A percentile compares a stretch with the other conserved stretches of the same genome.
phyloP scores from a whole-genome alignment of 2,888 invertebrate genomes.

The Heliconius aoede region DNA sequence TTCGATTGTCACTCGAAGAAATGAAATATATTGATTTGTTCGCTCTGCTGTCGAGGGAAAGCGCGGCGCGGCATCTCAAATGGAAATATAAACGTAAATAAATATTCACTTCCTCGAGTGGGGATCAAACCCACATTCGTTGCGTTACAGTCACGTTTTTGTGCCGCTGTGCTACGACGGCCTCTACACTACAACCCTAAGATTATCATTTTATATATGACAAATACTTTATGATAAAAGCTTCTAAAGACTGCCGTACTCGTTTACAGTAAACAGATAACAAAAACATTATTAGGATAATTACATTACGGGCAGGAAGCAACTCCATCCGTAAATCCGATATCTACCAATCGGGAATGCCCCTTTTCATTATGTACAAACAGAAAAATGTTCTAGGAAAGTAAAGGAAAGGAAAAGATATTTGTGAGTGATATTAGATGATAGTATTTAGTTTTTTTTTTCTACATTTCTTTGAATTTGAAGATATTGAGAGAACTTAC shows the following conservation, averaged over 20 bases:
- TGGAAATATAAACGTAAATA: too few relatives aligned
- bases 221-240: constrained; percentile 15
- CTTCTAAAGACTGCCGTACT: background rate
- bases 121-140: too few relatives aligned
- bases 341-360: constrained; percentile 34
- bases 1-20: background rate
- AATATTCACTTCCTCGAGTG: too few relatives aligned
- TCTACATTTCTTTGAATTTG: background rate
- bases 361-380: constrained; percentile 23
- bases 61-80: too few relatives aligned
- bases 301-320: constrained; percentile 37
- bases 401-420: background rate
- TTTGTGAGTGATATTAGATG: background rate
- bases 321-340: constrained; percentile 34
- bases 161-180: too few relatives aligned
- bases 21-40: background rate
- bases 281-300: constrained; percentile 33
- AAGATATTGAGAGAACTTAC: background rate
- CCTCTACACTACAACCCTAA: background rate
- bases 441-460: background rate
- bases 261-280: constrained; percentile 6
- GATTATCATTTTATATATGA: background rate
- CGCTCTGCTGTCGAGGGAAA: too few relatives aligned
- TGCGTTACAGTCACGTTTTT: too few relatives aligned
- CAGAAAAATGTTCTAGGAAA: background rate